A percentile compares a stretch with the other conserved stretches of the same genome.
These are phyloP conservation scores for Polymixis flavicincta DNA, from an alignment of 2,888 invertebrate genomes.

Conservation along the genomic window DNA sequence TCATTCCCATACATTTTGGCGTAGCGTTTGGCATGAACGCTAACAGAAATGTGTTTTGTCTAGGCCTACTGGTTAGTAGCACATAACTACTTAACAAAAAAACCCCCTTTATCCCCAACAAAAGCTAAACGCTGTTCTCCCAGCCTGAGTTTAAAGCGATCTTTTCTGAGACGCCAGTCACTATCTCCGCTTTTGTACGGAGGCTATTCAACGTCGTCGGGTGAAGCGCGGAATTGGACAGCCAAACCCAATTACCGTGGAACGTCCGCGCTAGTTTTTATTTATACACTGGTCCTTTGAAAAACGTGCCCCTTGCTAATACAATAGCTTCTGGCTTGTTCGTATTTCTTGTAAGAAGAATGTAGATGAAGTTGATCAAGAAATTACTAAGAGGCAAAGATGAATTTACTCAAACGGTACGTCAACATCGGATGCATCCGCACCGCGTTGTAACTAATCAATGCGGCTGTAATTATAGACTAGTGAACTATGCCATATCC, in stretches of 20 bases:
- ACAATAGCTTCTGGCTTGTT: constrained; percentile 55
- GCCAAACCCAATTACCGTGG: constrained; percentile 74
- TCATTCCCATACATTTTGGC: too few relatives aligned
- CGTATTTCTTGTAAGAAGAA: constrained; percentile 23
- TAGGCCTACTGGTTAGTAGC: too few relatives aligned
- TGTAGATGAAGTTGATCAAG: background rate
- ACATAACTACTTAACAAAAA: constrained; percentile 17
- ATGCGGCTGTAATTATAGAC: background rate
- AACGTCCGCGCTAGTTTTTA: constrained; percentile 68
- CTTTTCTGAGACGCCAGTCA: constrained; percentile 72
- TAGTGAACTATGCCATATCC: background rate
- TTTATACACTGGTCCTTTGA: constrained; percentile 68
- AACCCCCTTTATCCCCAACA: constrained; percentile 12
- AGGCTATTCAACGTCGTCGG: constrained; percentile 67
- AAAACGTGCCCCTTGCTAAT: constrained; percentile 54
- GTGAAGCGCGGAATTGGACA: constrained; percentile 72
- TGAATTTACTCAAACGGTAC: background rate
- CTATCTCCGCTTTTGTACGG: constrained; percentile 70
- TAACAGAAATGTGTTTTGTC: too few relatives aligned
- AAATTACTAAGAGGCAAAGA: background rate
- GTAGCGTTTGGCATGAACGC: too few relatives aligned
- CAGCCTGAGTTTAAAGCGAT: constrained; percentile 66
- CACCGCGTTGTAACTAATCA: background rate
- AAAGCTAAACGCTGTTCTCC: constrained; percentile 40
- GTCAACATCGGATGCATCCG: too few relatives aligned